phyloP scores from a whole-genome alignment of 2,797 vertebrate genomes.

The Ptychadena robeensis region DNA sequence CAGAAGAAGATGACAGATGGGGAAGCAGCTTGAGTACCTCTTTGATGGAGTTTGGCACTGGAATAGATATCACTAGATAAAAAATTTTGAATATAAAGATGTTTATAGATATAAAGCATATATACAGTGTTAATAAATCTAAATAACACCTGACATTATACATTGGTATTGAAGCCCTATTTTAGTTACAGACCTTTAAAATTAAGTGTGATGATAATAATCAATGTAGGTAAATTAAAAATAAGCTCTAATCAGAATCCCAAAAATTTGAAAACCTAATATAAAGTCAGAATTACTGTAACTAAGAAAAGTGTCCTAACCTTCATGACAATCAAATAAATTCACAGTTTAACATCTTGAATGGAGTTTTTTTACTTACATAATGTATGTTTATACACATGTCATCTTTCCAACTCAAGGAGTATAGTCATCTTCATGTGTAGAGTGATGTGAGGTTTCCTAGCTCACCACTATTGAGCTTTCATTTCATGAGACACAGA shows the following conservation, averaged over 20 bases:
- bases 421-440: too few relatives aligned
- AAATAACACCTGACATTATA: not conserved
- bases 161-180: not conserved
- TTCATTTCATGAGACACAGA: too few relatives aligned
- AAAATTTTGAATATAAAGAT: slow-evolving; percentile 33
- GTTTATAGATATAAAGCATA: not conserved
- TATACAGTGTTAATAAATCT: not conserved
- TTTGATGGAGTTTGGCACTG: slow-evolving; percentile 50
- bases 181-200: not conserved
- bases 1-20: slow-evolving; percentile 54
- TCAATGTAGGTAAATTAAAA: not conserved
- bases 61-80: slow-evolving; percentile 38
- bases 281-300: too few relatives aligned
- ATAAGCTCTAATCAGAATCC: too few relatives aligned
- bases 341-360: too few relatives aligned
- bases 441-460: too few relatives aligned
- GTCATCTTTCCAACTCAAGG: too few relatives aligned
- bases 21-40: slow-evolving; percentile 55
- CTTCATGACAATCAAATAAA: too few relatives aligned
- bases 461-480: too few relatives aligned
- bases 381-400: too few relatives aligned
- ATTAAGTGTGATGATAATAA: not conserved
- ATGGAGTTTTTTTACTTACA: too few relatives aligned
- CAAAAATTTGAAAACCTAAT: not conserved
- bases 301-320: too few relatives aligned